Conservation (phyloP, 2,113 vertebrate genomes). For the Limnothrissa miodon region DNA sequence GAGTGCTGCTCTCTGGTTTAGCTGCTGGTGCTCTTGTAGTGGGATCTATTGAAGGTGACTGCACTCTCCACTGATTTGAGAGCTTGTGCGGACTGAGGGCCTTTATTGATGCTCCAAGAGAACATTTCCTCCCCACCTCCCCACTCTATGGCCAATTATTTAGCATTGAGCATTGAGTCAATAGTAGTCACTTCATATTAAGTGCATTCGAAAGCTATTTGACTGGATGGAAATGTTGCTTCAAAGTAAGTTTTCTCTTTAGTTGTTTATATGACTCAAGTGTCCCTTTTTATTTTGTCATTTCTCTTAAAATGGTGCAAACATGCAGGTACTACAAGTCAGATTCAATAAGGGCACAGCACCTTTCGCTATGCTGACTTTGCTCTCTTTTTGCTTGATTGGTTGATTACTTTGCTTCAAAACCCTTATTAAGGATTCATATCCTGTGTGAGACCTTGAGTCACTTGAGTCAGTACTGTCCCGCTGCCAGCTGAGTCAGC, state of each 20-base stretch:
- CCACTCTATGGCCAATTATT: constrained; percentile 10
- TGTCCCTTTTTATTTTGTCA: background rate
- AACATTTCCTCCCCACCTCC: background rate
- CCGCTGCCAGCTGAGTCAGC: too few relatives aligned
- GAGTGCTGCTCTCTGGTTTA: background rate
- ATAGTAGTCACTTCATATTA: constrained; percentile 16
- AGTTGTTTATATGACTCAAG: background rate
- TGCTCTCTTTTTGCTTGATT: background rate
- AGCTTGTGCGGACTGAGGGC: background rate
- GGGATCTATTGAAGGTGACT: constrained; percentile 11
- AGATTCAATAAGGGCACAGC: background rate
- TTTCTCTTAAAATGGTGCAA: background rate
- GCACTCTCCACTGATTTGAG: constrained; percentile 15
- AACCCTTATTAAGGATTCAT: too few relatives aligned
- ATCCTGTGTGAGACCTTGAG: too few relatives aligned
- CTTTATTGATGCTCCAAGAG: background rate
- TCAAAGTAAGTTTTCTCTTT: background rate
- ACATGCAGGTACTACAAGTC: background rate
- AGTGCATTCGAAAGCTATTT: background rate
- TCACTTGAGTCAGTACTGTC: too few relatives aligned
- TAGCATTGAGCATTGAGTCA: constrained; percentile 16
- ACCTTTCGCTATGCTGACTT: background rate
- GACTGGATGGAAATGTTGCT: background rate
- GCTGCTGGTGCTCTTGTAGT: background rate
- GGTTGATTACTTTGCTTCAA: too few relatives aligned